Evolutionary conservation across 2,113 vertebrate genomes (phyloP).

Genomic region (Vireo altiloquus): DNA sequence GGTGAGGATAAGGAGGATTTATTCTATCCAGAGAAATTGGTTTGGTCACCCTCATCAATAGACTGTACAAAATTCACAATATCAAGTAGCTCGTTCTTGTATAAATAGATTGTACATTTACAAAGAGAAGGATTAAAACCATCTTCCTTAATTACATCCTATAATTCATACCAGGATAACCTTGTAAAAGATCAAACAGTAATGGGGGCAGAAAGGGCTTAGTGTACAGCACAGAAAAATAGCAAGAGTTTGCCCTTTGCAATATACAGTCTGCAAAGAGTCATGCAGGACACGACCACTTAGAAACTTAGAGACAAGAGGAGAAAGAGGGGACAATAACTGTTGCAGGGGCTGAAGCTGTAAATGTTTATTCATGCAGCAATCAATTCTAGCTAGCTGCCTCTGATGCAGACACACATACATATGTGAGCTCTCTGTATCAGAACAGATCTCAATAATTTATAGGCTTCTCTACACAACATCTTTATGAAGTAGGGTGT

Average conservation of each 20-base stretch:
- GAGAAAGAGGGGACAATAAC: background rate
- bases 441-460: constrained; percentile 18
- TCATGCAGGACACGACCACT: background rate
- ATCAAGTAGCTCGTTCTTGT: background rate
- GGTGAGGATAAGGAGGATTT: constrained; percentile 23
- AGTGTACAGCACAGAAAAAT: background rate
- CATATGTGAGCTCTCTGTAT: background rate
- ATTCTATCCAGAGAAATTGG: constrained; percentile 5
- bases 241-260: background rate
- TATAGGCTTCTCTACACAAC: background rate
- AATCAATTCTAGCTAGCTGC: constrained; percentile 11
- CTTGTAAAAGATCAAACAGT: constrained; percentile 36
- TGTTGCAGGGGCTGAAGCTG: background rate
- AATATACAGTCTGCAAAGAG: background rate
- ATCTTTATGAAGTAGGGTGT: background rate
- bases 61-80: background rate
- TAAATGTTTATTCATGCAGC: constrained; percentile 45
- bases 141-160: constrained; percentile 44
- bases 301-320: background rate
- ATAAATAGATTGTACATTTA: constrained; percentile 51
- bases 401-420: background rate
- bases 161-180: constrained; percentile 41
- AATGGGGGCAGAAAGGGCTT: constrained; percentile 4
- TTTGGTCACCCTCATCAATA: constrained; percentile 16
- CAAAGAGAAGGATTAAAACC: constrained; percentile 45